phyloP scores from a whole-genome alignment of 2,888 invertebrate genomes.

The Mamestra brassicae region DNA sequence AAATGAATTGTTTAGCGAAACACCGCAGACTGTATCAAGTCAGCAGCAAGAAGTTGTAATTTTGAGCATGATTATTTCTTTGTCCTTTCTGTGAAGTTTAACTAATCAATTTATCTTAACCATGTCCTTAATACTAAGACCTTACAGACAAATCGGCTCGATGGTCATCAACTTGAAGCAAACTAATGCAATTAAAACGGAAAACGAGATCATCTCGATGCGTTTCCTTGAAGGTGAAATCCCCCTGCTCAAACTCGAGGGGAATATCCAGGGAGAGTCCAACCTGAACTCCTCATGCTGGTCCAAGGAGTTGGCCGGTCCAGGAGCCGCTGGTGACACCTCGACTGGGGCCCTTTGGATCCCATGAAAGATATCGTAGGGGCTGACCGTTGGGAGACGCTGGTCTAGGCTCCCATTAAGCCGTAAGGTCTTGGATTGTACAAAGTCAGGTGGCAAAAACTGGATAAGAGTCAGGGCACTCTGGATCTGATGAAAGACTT shows the following conservation, averaged over 20 bases:
- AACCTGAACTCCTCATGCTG: not conserved
- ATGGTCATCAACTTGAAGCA: not conserved
- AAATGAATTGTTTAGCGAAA: not conserved
- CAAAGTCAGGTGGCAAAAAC: not conserved
- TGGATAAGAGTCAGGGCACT: not conserved
- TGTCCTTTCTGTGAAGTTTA: not conserved
- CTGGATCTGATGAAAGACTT: not conserved
- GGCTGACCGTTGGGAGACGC: not conserved
- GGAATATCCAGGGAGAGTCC: not conserved
- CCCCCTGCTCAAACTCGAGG: not conserved
- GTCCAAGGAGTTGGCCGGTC: not conserved
- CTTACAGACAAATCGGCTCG: not conserved
- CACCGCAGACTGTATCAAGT: not conserved
- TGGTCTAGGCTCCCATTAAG: not conserved
- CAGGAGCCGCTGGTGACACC: not conserved
- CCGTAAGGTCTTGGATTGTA: not conserved
- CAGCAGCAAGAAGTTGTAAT: not conserved
- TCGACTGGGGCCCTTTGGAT: not conserved
- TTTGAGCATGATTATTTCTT: not conserved
- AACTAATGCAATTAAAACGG: not conserved
- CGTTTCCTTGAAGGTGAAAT: not conserved
- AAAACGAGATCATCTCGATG: not conserved
- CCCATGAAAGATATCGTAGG: not conserved
- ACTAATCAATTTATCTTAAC: not conserved
- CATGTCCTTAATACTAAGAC: not conserved